These are phyloP conservation scores for Lampris incognitus DNA, from an alignment of 2,113 vertebrate genomes.

Conservation along the genomic window DNA sequence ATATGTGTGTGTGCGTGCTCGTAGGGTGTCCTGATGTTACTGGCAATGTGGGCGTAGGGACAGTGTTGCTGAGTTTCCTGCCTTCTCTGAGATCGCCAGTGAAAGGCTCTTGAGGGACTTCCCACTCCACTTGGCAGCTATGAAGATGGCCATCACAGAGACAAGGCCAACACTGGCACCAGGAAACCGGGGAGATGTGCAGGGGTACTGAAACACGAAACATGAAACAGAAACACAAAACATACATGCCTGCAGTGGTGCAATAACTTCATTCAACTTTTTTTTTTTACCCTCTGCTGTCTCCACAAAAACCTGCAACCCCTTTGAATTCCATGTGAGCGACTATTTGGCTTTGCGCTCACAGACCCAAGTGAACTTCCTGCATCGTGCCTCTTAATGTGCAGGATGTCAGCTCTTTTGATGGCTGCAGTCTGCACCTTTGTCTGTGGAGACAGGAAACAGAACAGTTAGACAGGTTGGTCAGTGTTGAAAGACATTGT, in stretches of 20 bases:
- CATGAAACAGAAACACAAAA: too few species aligned
- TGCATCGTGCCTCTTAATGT: constrained; percentile 16
- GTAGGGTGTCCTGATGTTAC: not conserved
- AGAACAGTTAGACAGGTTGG: not conserved
- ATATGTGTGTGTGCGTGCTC: constrained; percentile 1
- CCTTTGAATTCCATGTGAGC: not conserved
- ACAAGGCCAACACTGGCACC: constrained; percentile 7
- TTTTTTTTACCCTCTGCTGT: too few species aligned
- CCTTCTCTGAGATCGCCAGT: not conserved
- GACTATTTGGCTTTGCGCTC: not conserved
- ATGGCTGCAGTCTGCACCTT: constrained; percentile 10
- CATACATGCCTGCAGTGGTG: too few species aligned
- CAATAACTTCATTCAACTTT: too few species aligned
- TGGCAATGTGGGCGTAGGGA: not conserved
- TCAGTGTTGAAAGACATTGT: constrained; percentile 30
- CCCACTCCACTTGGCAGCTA: constrained; percentile 19
- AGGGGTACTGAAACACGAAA: not conserved
- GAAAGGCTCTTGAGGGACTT: constrained; percentile 47
- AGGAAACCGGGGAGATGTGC: constrained; percentile 28
- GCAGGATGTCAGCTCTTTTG: constrained; percentile 32
- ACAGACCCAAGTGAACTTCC: constrained; percentile 18
- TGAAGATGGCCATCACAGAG: not conserved
- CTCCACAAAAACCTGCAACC: too few species aligned
- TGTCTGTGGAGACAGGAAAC: constrained; percentile 42
- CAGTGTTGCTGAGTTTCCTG: constrained; percentile 34